Base-by-base conservation (phyloP, 2,797 vertebrate species). In the Neopelma chrysocephalum region DNA sequence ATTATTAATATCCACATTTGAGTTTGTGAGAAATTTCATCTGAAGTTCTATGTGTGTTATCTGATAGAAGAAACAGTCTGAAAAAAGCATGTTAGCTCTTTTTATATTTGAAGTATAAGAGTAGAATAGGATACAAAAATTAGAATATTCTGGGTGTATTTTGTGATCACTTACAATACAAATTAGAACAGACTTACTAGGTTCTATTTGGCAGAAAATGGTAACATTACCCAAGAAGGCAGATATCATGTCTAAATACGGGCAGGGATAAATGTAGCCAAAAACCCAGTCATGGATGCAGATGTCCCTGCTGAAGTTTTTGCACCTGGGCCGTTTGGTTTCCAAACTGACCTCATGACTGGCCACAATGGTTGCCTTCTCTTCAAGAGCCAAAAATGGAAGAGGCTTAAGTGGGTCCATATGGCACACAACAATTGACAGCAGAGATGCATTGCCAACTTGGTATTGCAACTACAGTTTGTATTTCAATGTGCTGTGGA, bases 351-450 rank as follows among this genome's bases (percentile, higher is more conserved):
- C 97, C 97, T 92, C 93, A 78, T 94, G 71, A 95, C 96, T 95
- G 96, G 96, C 90, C 96, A 93, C 92, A 96, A 92, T 92, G 94
- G 89, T 87, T 96, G 96, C 91, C 93, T 97, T 73, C 89, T 94
- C 90, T 90, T 82, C 66, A 42, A 71, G 87, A 76, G 97, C 97
- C 97, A 97, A 96, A 95, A 95, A 83, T 95, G 93, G 95, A 94
- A 95, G 92, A 94, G 90, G 94, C 95, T 96, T 97, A 97, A 97
- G 97, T 97, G 96, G 96, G 94, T 96, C 97, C 97, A 97, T 97
- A 97, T 97, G 97, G 97, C 89, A 75, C 89, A 72, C 82, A 97
- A 96, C 97, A 97, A 97, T 97, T 11, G 68, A 69, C 88, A 92
- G 96, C 94, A 90, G 95, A 94, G 92, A 95, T 62, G 73, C 81